Evolutionary conservation across 1,140 invertebrate species (phyloP).

Genomic region (Achroia grisella): DNA sequence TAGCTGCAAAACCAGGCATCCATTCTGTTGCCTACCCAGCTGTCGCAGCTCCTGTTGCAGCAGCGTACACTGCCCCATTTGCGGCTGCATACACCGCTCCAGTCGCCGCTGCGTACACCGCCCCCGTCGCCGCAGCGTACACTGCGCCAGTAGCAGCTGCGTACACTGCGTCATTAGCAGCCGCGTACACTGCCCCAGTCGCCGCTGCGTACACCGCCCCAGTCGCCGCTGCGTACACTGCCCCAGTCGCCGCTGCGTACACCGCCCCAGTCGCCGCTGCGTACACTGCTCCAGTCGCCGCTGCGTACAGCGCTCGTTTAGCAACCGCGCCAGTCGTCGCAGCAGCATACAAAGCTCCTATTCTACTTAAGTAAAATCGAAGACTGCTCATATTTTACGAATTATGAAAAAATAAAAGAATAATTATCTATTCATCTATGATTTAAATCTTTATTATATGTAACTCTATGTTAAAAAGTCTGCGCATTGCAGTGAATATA

Average conservation of each 20-base stretch:
- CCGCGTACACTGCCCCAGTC: conserved; percentile 24
- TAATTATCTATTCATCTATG: too few relatives aligned
- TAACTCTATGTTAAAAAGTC: too few relatives aligned
- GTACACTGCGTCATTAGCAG: conserved; percentile 17
- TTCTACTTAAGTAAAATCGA: conserved; percentile 17
- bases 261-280: conserved; percentile 25
- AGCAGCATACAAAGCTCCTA: conserved; percentile 21
- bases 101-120: conserved; percentile 12
- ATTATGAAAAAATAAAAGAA: neutral
- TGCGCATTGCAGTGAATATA: too few relatives aligned
- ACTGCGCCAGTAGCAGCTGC: conserved; percentile 15
- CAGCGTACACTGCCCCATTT: conserved; percentile 17
- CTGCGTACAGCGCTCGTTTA: too few relatives aligned
- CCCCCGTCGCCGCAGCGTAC: conserved; percentile 12
- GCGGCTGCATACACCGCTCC: conserved; percentile 21
- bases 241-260: conserved; percentile 28
- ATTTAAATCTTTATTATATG: too few relatives aligned
- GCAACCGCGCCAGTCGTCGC: too few relatives aligned
- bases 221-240: conserved; percentile 26
- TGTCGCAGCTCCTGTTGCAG: conserved; percentile 3
- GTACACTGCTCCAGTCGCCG: conserved; percentile 16
- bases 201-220: conserved; percentile 21
- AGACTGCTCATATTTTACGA: conserved; percentile 2
- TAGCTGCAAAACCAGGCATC: conserved; percentile 50
- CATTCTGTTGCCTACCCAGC: conserved; percentile 47